phyloP scores from a whole-genome alignment of 2,888 invertebrate species.

The Deladenus siricidicola region DNA sequence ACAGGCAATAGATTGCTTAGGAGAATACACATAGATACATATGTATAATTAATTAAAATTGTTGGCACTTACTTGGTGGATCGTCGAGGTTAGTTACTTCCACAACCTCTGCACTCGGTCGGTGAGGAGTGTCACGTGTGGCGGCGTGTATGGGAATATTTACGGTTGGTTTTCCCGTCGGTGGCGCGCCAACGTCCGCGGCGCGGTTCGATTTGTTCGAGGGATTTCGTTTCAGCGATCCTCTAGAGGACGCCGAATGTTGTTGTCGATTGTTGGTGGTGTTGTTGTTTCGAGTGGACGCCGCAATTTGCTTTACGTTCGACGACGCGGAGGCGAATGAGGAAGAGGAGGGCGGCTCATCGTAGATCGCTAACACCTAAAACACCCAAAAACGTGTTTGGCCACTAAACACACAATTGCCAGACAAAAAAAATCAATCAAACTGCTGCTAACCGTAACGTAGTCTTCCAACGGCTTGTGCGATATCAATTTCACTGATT shows the following conservation, averaged over 20 bases:
- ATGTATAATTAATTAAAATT: not conserved
- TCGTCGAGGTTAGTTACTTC: constrained; percentile 1
- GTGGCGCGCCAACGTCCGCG: too few relatives aligned
- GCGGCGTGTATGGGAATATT: too few relatives aligned
- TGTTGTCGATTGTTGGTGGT: not conserved
- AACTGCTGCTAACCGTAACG: constrained; percentile 16
- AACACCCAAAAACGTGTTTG: not conserved
- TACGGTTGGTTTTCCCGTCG: too few relatives aligned
- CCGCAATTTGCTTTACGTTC: not conserved
- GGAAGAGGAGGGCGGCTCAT: constrained; percentile 13
- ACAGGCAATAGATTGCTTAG: too few relatives aligned
- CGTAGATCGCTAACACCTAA: constrained; percentile 15
- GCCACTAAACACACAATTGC: not conserved
- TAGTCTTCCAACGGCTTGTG: constrained; percentile 9
- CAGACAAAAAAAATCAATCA: not conserved
- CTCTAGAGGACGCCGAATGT: not conserved
- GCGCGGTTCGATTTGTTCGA: constrained; percentile 3
- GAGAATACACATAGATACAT: too few relatives aligned
- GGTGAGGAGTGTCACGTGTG: not conserved
- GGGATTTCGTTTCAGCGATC: not conserved
- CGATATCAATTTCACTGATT: too few relatives aligned
- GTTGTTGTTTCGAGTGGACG: too few relatives aligned
- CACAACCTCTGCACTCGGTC: not conserved
- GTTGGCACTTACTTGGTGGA: not conserved
- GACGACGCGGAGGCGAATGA: too few relatives aligned